Evolutionary conservation across 2,797 vertebrate genomes (phyloP), one percentile per base, ranked within the genome.

Genomic region (Petrocephalus sullivani): DNA sequence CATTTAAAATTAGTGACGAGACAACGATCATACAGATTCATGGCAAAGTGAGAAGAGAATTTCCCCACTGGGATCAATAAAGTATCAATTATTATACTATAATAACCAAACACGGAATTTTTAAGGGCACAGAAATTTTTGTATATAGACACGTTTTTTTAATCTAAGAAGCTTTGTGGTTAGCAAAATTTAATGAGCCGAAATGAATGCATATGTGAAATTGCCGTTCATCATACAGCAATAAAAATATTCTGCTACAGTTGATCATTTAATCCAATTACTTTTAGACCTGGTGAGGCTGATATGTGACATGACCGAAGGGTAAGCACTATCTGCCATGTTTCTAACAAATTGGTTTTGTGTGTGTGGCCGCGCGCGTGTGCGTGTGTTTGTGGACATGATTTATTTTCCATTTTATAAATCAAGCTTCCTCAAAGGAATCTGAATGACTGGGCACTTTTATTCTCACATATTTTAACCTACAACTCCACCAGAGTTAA

Each of bases 401-500:
- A 89, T 89, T 87, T 89, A 89, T 81, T 57, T 54, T 87, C 46
- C 14, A 28, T 53, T 82, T 61, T 51, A 87, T 89, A 87, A 83
- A 88, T 86, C 83, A 86, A 56, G 83, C 14, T 28, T 86, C 71
- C 83, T 33, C 88, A 46, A 75, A 78, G 83, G 84, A 57, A 78
- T 33, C 51, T 23, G 49, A 81, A 86, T 58, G 85, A 61, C 88
- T 53, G 41, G 41, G 10, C 75, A 86, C 60, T 85, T 88, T 88
- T 28, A 88, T 41, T 16, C 60, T 71, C 21, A 67, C 12, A 41
- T 53, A 82, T 67, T 64, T 53, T 83, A 19, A 58, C 33, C 10
- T 37, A 14, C 53, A 87, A 7, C 53, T 21, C 53, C 21, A 23
- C 58, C 6, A 7, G 21, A 53, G 46, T 78, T 41, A 88, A 87